Percentiles rank a stretch among this genome's conserved stretches.
Evolutionary conservation across 2,888 invertebrate genomes (phyloP).

Genomic region (Rotaria socialis): DNA sequence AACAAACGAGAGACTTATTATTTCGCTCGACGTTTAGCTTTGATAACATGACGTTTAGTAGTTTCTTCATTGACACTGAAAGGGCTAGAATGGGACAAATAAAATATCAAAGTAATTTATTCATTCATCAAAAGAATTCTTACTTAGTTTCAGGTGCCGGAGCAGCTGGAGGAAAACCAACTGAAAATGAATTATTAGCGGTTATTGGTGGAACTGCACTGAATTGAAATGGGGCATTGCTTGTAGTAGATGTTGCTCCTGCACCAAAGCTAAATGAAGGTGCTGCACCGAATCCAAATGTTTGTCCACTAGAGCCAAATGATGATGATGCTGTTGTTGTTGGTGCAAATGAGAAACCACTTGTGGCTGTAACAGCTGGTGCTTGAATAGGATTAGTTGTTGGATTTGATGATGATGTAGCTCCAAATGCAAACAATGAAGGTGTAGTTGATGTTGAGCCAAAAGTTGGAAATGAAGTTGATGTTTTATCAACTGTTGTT

Average conservation of each 20-base stretch:
- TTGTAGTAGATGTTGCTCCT: neutral
- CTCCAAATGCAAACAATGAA: neutral
- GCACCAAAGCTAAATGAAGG: neutral
- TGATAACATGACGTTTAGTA: neutral
- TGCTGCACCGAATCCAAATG: neutral
- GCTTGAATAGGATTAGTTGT: neutral
- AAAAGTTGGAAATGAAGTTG: neutral
- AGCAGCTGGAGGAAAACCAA: neutral
- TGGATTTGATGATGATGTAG: neutral
- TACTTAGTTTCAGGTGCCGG: neutral
- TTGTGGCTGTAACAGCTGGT: neutral
- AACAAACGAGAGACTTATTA: neutral
- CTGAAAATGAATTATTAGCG: neutral
- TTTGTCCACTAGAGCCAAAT: neutral
- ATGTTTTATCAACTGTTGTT: neutral
- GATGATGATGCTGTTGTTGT: neutral
- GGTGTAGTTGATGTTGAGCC: neutral
- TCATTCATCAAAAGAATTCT: neutral
- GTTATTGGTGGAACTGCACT: neutral
- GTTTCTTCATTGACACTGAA: neutral
- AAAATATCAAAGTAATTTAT: too few relatives aligned
- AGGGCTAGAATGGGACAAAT: neutral
- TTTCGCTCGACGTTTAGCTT: conserved; percentile 17
- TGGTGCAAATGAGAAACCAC: neutral
- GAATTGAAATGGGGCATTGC: neutral